Evolutionary conservation across 2,888 invertebrate species (phyloP).

Genomic region (Erynnis tages): DNA sequence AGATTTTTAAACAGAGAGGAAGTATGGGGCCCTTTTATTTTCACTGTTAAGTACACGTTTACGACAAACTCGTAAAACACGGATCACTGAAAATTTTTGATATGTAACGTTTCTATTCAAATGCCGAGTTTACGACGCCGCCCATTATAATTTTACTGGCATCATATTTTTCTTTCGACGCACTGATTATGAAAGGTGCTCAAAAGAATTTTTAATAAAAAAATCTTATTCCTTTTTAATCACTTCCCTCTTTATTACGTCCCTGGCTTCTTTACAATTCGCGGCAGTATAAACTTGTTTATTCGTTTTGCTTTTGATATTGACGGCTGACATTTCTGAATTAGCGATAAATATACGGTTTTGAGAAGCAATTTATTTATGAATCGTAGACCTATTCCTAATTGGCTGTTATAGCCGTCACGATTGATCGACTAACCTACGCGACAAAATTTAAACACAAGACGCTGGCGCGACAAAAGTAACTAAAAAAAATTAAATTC

Average conservation of each 20-base stretch:
- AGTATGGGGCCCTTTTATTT: conserved; percentile 65
- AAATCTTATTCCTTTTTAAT: conserved; percentile 75
- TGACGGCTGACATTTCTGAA: conserved; percentile 1
- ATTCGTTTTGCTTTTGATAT: conserved; percentile 39
- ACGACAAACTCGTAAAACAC: conserved; percentile 79
- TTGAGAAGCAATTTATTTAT: not conserved
- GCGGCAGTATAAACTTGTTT: conserved; percentile 48
- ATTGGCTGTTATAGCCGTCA: too few species aligned
- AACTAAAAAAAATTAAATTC: too few species aligned
- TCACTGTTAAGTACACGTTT: conserved; percentile 76
- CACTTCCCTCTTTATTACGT: conserved; percentile 66
- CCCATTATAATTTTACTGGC: conserved; percentile 78
- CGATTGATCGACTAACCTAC: not conserved
- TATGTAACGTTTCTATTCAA: conserved; percentile 81
- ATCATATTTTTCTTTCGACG: conserved; percentile 71
- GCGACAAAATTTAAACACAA: too few species aligned
- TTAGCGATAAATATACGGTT: not conserved
- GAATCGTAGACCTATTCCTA: too few species aligned
- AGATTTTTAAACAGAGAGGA: conserved; percentile 64
- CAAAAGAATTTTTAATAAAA: conserved; percentile 68
- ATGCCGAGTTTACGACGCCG: conserved; percentile 71
- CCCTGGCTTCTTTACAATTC: conserved; percentile 47
- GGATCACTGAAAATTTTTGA: conserved; percentile 82
- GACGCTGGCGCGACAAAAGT: too few species aligned
- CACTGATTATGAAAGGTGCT: conserved; percentile 68